Evolutionary conservation across 1,140 invertebrate species (phyloP).

Genomic region (Zaprionus ornatus): DNA sequence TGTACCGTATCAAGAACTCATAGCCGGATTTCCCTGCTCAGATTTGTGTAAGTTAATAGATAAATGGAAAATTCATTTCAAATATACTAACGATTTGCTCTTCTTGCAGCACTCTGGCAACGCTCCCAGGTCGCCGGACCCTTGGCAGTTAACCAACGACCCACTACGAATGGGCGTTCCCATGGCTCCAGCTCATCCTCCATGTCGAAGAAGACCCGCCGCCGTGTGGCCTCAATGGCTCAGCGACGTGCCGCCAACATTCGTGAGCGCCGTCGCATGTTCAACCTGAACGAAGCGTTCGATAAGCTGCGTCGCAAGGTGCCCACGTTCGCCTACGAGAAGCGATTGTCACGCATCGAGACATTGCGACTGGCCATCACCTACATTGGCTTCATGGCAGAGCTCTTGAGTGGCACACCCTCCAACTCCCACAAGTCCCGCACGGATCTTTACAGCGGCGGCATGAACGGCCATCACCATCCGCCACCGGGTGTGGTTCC

Average conservation of each 20-base stretch:
- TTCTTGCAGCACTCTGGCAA: constrained; percentile 84
- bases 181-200: constrained; percentile 60
- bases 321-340: constrained; percentile 99
- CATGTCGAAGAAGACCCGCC: constrained; percentile 89
- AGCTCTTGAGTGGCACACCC: constrained; percentile 89
- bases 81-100: background rate
- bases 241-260: constrained; percentile 97
- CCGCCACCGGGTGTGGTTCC: constrained; percentile 30
- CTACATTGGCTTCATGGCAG: constrained; percentile 98
- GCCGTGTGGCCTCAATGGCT: constrained; percentile 94
- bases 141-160: constrained; percentile 64
- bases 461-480: constrained; percentile 79
- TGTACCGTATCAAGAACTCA: constrained; percentile 85
- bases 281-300: constrained; percentile 98
- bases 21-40: constrained; percentile 85
- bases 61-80: background rate
- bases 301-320: constrained; percentile 96
- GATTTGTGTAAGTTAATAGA: constrained; percentile 84
- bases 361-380: constrained; percentile 98
- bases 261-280: constrained; percentile 96
- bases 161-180: constrained; percentile 54
- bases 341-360: constrained; percentile 98
- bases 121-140: constrained; percentile 70
- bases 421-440: constrained; percentile 84
- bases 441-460: constrained; percentile 72